Evolutionary conservation across 2,888 invertebrate genomes (phyloP).

Genomic region (Drosophila limbata): DNA sequence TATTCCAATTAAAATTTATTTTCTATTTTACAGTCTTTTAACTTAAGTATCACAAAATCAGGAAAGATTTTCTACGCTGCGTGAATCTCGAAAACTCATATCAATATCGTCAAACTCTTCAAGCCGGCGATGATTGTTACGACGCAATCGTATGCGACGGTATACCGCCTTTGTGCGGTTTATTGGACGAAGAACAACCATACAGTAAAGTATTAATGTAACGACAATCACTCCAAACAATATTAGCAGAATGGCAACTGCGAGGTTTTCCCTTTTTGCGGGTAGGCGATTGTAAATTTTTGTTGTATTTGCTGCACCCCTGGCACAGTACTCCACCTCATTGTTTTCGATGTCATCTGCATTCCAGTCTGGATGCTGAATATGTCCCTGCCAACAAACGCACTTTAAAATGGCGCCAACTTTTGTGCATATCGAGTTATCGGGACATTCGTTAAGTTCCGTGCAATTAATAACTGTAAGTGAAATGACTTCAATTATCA

Average conservation of each 20-base stretch:
- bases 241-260: slow-evolving; percentile 53
- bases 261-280: slow-evolving; percentile 46
- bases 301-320: slow-evolving; percentile 22
- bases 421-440: slow-evolving; percentile 45
- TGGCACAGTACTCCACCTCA: slow-evolving; percentile 35
- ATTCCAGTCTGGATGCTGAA: slow-evolving; percentile 57
- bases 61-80: background rate
- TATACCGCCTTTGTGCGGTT: slow-evolving; percentile 52
- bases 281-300: slow-evolving; percentile 38
- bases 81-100: slow-evolving; percentile 39
- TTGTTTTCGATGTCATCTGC: background rate
- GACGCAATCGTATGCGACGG: slow-evolving; percentile 47
- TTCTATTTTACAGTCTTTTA: slow-evolving; percentile 31
- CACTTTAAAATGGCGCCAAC: slow-evolving; percentile 32
- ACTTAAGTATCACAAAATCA: background rate
- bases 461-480: slow-evolving; percentile 46
- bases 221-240: slow-evolving; percentile 52
- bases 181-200: slow-evolving; percentile 48
- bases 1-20: slow-evolving; percentile 1
- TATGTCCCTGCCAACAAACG: slow-evolving; percentile 57
- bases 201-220: slow-evolving; percentile 47
- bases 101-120: slow-evolving; percentile 65
- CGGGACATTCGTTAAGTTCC: slow-evolving; percentile 38
- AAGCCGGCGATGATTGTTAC: slow-evolving; percentile 51
- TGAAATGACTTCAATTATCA: background rate